Evolutionary conservation across 2,888 invertebrate genomes (phyloP).

Genomic region (Neria commutata): DNA sequence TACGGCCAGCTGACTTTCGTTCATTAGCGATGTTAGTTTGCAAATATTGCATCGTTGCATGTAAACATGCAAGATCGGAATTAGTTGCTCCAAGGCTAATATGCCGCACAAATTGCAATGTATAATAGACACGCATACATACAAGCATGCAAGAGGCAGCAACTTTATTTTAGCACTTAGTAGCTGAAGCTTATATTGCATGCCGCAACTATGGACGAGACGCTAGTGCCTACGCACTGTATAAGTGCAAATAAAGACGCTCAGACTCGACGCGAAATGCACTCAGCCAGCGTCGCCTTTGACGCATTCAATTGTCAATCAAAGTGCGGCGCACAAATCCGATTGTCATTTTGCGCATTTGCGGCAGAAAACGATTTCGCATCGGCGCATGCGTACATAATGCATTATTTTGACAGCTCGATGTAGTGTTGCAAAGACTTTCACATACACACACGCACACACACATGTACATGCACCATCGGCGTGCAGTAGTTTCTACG

Average conservation of each 20-base stretch:
- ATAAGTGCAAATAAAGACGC: no score
- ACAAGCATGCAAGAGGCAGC: no score
- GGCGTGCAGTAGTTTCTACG: background rate
- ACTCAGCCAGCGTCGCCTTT: background rate
- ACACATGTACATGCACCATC: background rate
- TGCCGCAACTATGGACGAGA: no score
- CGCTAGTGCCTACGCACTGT: no score
- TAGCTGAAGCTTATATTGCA: no score
- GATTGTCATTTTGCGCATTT: slow-evolving; percentile 26
- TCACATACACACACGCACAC: background rate
- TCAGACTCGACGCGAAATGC: background rate
- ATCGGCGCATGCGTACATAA: slow-evolving; percentile 40
- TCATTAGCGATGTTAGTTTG: slow-evolving; percentile 49
- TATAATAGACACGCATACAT: no score
- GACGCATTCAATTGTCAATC: slow-evolving; percentile 46
- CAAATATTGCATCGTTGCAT: slow-evolving; percentile 43
- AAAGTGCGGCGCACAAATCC: slow-evolving; percentile 47
- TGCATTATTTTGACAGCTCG: slow-evolving; percentile 37
- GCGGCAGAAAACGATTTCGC: background rate
- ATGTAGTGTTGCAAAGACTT: background rate
- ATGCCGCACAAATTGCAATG: background rate
- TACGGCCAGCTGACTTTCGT: slow-evolving; percentile 40
- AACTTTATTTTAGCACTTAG: no score
- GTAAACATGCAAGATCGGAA: slow-evolving; percentile 51
- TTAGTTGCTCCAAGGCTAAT: background rate